Evolutionary conservation across 2,888 invertebrate genomes (phyloP), one percentile per base, ranked within the genome.

Genomic region (Caenorhabditis zanzibari): DNA sequence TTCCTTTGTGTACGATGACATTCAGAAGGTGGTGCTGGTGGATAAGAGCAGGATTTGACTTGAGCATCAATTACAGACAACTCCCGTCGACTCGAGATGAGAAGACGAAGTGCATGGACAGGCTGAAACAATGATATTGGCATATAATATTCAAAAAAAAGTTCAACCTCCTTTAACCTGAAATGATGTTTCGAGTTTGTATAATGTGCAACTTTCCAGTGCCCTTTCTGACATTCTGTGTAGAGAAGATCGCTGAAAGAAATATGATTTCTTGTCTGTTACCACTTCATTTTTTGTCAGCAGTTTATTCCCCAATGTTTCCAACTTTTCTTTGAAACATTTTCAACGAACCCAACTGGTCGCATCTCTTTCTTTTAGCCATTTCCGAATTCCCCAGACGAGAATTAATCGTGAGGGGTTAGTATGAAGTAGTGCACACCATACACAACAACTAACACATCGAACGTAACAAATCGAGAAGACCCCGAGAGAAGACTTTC

Each of bases 151-250:
- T 38, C 10, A 10, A 12, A 38, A n/a, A n/a, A 32, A 32, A 32
- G 32, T 32, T 32, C 32, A 5, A 87, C 87, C 82, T 76, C 61
- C 54, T 87, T 85, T 58, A 87, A 79, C 72, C 85, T 71, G 38
- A 87, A 87, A 38, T 85, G 76, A 26, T 85, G 82, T 58, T 87
- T 87, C 6, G 84, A 74, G 66, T 87, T 87, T 26, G 85, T 87
- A 71, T 87, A 87, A 80, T 87, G 87, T 24, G 82, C 87, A 22
- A 87, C 87, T 77, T 81, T 75, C 87, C 87, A 87, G 59, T 82
- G 77, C 35, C 84, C 85, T 68, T 79, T 73, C n/a, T 72, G 72
- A 66, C 87, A 87, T 72, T 85, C 84, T 24, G 85, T 72, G 47
- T 84, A 84, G 24, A 87, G 74, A 35, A 87, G 71, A 77, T 87